A percentile compares a stretch with the other conserved stretches of the same genome.
Evolutionary conservation across 2,113 vertebrate genomes (phyloP).

Genomic region (Xiphorhynchus elegans): DNA sequence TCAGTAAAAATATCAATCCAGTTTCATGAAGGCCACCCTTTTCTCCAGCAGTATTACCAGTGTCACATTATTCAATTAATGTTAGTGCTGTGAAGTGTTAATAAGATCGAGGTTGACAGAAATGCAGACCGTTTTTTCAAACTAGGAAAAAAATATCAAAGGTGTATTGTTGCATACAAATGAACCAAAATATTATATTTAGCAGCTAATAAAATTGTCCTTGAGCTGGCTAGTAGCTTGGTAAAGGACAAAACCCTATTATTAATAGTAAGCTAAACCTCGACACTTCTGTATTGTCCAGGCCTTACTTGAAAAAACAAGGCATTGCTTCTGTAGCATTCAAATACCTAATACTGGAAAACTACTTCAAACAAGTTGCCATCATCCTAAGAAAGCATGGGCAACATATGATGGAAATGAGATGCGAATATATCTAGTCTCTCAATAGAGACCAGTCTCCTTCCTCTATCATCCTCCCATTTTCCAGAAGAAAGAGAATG

Average conservation of each 20-base stretch:
- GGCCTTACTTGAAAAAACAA: not conserved
- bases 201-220: not conserved
- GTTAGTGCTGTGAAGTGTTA: not conserved
- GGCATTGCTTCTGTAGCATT: not conserved
- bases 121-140: not conserved
- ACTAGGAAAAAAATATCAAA: not conserved
- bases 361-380: not conserved
- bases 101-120: not conserved
- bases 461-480: not conserved
- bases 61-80: not conserved
- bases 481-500: not conserved
- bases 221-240: not conserved
- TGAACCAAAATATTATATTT: not conserved
- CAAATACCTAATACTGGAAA: not conserved
- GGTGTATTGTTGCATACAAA: not conserved
- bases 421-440: not conserved
- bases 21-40: not conserved
- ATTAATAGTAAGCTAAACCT: not conserved
- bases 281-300: not conserved
- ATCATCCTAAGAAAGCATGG: not conserved
- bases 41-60: not conserved
- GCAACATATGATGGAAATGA: not conserved
- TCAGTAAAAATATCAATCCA: not conserved
- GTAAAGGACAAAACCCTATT: not conserved
- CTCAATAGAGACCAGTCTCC: not conserved